Percentiles rank a stretch among this genome's conserved stretches.
These are phyloP conservation scores for Holacanthus passer DNA, from an alignment of 2,113 vertebrate genomes.

Conservation along the genomic window DNA sequence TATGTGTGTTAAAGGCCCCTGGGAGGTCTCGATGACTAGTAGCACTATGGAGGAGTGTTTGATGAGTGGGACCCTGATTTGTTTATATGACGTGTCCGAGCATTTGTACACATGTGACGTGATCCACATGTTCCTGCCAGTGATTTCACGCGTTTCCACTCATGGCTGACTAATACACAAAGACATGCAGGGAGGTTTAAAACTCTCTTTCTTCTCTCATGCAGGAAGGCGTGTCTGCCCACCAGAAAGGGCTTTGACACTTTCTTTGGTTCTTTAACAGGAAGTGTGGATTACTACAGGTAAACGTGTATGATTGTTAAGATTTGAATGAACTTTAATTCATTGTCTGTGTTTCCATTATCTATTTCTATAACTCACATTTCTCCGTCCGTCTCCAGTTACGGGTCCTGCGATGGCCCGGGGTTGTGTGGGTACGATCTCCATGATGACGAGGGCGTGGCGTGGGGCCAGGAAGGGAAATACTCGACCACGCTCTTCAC, in stretches of 20 bases:
- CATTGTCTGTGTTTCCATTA: not conserved
- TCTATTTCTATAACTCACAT: not conserved
- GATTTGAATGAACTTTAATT: not conserved
- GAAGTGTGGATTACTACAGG: slow-evolving; percentile 95
- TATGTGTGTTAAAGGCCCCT: not conserved
- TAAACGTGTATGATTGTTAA: not conserved
- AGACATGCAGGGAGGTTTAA: not conserved
- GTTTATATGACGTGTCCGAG: too few species aligned
- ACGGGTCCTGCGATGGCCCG: slow-evolving; percentile 92
- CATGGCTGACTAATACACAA: not conserved
- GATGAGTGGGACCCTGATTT: not conserved
- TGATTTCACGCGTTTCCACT: not conserved
- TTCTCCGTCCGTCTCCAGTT: slow-evolving; percentile 69
- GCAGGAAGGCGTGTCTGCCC: slow-evolving; percentile 92
- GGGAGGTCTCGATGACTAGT: not conserved
- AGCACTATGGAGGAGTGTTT: not conserved
- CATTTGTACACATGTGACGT: too few species aligned
- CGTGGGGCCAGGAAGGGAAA: slow-evolving; percentile 92
- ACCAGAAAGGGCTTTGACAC: slow-evolving; percentile 93
- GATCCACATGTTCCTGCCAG: not conserved
- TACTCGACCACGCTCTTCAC: slow-evolving; percentile 94
- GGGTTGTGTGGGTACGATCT: slow-evolving; percentile 93
- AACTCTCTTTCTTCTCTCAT: slow-evolving; percentile 69
- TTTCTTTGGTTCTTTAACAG: slow-evolving; percentile 94
- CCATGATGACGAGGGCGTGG: slow-evolving; percentile 90